Base-by-base conservation (phyloP, 53 echinoderm and acorn worm species). In the Astropecten irregularis region DNA sequence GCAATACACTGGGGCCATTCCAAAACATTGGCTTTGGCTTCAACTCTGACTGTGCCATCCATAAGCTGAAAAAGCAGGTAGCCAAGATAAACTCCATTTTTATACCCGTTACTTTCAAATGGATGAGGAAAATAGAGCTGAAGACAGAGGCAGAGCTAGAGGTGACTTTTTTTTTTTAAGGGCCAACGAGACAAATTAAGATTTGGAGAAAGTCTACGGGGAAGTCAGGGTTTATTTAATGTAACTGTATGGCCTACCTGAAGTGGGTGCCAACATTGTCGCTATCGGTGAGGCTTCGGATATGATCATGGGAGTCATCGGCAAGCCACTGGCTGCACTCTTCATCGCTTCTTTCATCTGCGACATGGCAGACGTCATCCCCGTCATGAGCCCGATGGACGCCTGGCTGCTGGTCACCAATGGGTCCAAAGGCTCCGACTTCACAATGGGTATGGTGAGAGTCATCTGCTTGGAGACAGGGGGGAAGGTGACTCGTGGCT, bases 341-440 rank as follows among this genome's bases (percentile, higher is more conserved):
- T 56, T 44, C 47, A 62, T 60, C 0, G 79, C 79, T 48, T 79
- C 79, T 31, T 60, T 79, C 79, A 79, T 79, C 62, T 79, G 79
- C 9, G 61, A 35, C 79, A 79, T 62, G 79, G 61, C 79, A 4
- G 79, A 79, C 0, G 79, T 29, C 60, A 32, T 62, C 7, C 62
- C 30, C 16, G 62, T 33, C n/a, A 55, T 55, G 30, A 79, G 40
- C 14, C 46, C 46, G 3, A 46, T 14, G 0, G 60, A 60, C 26
- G 68, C 15, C 29, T 18, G 35, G 21, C 37, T 26, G 42, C 26
- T 18, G 7, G 29, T 7, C 44, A 20, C 2, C 42, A 11, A 42
- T 8, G 42, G 6, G 47, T 61, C 79, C 30, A 60, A 2, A 0
- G 79, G 61, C 23, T 79, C 79, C 0, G 79, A 56, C 49, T 79